phyloP scores from a whole-genome alignment of 1,140 invertebrate species.

The Mylabris phalerata region DNA sequence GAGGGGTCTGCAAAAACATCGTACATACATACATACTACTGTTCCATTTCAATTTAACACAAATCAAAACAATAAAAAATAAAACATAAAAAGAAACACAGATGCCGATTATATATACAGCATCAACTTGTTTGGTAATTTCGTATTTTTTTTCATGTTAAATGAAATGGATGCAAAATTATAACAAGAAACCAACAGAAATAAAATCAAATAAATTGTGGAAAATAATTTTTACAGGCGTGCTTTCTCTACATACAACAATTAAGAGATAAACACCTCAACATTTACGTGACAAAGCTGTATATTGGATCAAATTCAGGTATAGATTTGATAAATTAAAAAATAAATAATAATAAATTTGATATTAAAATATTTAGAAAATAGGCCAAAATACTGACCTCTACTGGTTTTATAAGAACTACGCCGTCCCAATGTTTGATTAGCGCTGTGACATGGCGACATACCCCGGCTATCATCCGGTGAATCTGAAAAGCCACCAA shows the following conservation, averaged over 20 bases:
- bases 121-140: too few relatives aligned
- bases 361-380: too few relatives aligned
- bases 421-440: slow-evolving; percentile 60
- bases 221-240: too few relatives aligned
- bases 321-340: too few relatives aligned
- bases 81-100: neutral
- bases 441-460: slow-evolving; percentile 61
- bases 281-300: too few relatives aligned
- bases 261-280: too few relatives aligned
- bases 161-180: slow-evolving; percentile 11
- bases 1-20: slow-evolving; percentile 52
- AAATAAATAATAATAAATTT: too few relatives aligned
- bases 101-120: too few relatives aligned
- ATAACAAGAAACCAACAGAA: slow-evolving; percentile 1
- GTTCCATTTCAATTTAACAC: slow-evolving; percentile 28
- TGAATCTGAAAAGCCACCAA: slow-evolving; percentile 58
- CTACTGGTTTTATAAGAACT: slow-evolving; percentile 81
- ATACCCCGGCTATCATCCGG: slow-evolving; percentile 71
- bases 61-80: slow-evolving; percentile 3
- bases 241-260: too few relatives aligned
- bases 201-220: neutral
- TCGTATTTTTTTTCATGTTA: neutral
- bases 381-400: slow-evolving; percentile 48
- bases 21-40: slow-evolving; percentile 51
- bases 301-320: too few relatives aligned